phyloP scores from a whole-genome alignment of 2,888 invertebrate species.

The Hesperia comma region DNA sequence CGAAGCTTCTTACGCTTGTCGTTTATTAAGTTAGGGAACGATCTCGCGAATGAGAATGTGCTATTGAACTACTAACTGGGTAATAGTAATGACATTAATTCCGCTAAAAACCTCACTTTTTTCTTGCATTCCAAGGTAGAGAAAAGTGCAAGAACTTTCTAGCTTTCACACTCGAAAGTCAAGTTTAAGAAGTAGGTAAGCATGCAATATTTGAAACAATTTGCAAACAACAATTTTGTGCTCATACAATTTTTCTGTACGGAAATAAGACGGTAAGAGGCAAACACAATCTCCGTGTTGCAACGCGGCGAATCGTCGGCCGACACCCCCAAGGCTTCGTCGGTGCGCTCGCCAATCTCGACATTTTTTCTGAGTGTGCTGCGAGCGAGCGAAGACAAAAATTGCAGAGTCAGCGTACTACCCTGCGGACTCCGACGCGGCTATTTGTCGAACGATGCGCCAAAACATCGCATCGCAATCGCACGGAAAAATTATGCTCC shows the following conservation, averaged over 20 bases:
- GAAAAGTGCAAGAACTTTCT: conserved; percentile 9
- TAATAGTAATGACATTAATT: conserved; percentile 68
- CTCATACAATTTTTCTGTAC: conserved; percentile 71
- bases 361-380: conserved; percentile 71
- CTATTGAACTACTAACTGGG: conserved; percentile 79
- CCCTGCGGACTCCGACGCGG: conserved; percentile 74
- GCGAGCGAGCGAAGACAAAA: conserved; percentile 61
- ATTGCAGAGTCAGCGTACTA: conserved; percentile 75
- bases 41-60: conserved; percentile 81
- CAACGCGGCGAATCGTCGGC: conserved; percentile 76
- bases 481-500: conserved; percentile 77
- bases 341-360: conserved; percentile 74
- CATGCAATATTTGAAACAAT: conserved; percentile 50
- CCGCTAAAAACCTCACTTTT: conserved; percentile 47
- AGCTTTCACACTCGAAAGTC: conserved; percentile 34
- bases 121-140: not conserved
- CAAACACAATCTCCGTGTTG: conserved; percentile 80
- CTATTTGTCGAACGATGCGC: conserved; percentile 81
- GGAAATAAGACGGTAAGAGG: conserved; percentile 79
- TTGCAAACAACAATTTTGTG: conserved; percentile 69
- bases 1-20: conserved; percentile 80
- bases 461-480: conserved; percentile 81
- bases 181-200: conserved; percentile 31
- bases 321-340: conserved; percentile 73
- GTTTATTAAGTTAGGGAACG: conserved; percentile 81